Percentiles rank a stretch among this genome's conserved stretches.
Conservation (phyloP, 2,797 vertebrate species). For the Lepidocolaptes lacrymiger region DNA sequence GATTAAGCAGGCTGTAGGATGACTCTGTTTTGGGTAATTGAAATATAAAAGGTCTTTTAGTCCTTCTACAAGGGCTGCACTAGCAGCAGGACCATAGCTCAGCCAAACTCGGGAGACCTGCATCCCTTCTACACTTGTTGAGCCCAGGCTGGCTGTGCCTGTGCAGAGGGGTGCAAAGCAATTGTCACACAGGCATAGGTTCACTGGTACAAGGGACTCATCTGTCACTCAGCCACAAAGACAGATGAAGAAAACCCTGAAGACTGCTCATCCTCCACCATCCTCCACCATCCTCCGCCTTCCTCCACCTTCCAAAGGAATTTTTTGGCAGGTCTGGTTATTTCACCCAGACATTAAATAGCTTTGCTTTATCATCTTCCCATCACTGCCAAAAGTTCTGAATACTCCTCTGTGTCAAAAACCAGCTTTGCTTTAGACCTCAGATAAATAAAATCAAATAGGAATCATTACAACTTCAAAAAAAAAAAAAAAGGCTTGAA, state of each 20-base stretch:
- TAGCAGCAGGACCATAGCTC: neutral
- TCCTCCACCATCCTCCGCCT: neutral
- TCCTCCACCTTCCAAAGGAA: neutral
- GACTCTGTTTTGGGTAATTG: neutral
- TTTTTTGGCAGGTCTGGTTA: neutral
- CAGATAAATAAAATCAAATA: neutral
- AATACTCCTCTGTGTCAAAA: neutral
- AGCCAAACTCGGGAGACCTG: neutral
- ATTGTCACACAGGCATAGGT: rapidly evolving
- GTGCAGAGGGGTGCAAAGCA: neutral
- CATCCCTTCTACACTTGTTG: rapidly evolving
- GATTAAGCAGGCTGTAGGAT: neutral
- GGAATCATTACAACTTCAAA: neutral
- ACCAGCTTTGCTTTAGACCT: neutral
- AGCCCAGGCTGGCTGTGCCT: neutral
- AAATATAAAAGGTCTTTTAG: neutral
- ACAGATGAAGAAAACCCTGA: neutral
- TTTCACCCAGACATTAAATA: neutral
- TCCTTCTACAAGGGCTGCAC: neutral
- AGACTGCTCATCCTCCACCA: neutral
- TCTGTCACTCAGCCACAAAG: neutral
- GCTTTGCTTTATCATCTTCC: neutral
- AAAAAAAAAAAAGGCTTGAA: neutral
- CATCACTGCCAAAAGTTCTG: neutral
- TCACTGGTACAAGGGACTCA: neutral